Percentiles rank a stretch among this genome's conserved stretches.
These are phyloP conservation scores for Siniperca knerii DNA, from an alignment of 2,113 vertebrate species.

Conservation along the genomic window DNA sequence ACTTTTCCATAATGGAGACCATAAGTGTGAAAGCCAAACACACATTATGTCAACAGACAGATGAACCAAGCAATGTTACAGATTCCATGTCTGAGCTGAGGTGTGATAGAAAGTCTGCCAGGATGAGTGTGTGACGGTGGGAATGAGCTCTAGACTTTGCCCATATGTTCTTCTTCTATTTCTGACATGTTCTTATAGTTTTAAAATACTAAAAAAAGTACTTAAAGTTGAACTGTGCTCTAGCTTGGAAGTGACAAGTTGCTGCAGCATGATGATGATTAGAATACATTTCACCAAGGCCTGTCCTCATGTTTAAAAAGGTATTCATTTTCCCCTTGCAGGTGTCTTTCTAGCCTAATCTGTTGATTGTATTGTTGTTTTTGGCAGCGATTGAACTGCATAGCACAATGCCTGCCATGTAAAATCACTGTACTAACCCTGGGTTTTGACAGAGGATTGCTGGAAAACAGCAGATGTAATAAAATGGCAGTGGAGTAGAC, in stretches of 20 bases:
- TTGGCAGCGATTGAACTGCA: conserved; percentile 4
- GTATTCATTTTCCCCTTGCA: not conserved
- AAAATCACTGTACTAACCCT: conserved; percentile 11
- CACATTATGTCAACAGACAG: conserved; percentile 19
- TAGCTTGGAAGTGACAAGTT: conserved; percentile 32
- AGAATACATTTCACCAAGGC: not conserved
- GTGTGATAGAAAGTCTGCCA: conserved; percentile 26
- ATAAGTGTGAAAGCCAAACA: conserved; percentile 23
- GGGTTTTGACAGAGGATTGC: not conserved
- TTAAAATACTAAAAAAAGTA: conserved; percentile 11
- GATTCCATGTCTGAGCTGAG: conserved; percentile 17
- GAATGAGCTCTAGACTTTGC: conserved; percentile 19
- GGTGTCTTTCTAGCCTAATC: not conserved
- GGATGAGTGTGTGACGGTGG: not conserved
- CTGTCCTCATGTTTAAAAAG: conserved; percentile 1
- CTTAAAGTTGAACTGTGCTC: not conserved
- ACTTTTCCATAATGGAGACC: conserved; percentile 6
- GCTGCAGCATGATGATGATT: conserved; percentile 1
- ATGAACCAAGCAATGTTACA: conserved; percentile 13
- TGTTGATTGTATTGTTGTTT: conserved; percentile 27
- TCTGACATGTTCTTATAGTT: conserved; percentile 5
- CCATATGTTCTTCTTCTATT: not conserved
- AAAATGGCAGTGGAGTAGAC: not conserved
- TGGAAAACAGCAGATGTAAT: not conserved
- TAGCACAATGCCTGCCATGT: not conserved